A percentile compares a stretch with the other conserved stretches of the same genome.
Conservation (phyloP, 2,888 invertebrate species). For the Limnephilus auricula region DNA sequence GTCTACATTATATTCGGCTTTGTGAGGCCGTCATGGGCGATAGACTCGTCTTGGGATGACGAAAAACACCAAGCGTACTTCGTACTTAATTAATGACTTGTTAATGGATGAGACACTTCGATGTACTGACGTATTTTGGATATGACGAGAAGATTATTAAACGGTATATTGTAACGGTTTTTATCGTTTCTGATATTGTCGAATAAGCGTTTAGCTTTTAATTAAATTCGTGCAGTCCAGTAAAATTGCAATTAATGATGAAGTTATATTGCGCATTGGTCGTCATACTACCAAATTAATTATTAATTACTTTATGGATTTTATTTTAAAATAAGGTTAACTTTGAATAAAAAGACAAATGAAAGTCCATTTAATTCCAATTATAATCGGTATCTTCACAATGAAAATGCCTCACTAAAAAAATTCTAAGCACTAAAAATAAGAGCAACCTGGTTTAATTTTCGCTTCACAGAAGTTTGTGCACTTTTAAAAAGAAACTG, state of each 20-base stretch:
- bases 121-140: not conserved
- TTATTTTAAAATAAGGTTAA: not conserved
- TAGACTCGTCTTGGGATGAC: constrained; percentile 53
- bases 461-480: not conserved
- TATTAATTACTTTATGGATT: too few relatives aligned
- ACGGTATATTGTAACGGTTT: not conserved
- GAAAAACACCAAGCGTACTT: constrained; percentile 57
- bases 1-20: constrained; percentile 63
- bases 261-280: not conserved
- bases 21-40: constrained; percentile 53
- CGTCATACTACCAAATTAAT: not conserved
- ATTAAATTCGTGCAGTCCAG: not conserved
- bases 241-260: not conserved
- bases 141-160: not conserved
- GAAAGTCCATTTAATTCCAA: not conserved
- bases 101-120: constrained; percentile 62
- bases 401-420: not conserved
- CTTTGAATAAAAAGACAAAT: not conserved
- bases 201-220: not conserved
- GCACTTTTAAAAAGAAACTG: not conserved
- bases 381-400: not conserved
- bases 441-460: not conserved
- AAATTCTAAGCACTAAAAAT: not conserved
- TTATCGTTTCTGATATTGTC: constrained; percentile 11
- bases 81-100: constrained; percentile 65